A percentile compares a stretch with the other conserved stretches of the same genome.
phyloP scores from a whole-genome alignment of 1,140 invertebrate genomes.

The Drosophila funebris region DNA sequence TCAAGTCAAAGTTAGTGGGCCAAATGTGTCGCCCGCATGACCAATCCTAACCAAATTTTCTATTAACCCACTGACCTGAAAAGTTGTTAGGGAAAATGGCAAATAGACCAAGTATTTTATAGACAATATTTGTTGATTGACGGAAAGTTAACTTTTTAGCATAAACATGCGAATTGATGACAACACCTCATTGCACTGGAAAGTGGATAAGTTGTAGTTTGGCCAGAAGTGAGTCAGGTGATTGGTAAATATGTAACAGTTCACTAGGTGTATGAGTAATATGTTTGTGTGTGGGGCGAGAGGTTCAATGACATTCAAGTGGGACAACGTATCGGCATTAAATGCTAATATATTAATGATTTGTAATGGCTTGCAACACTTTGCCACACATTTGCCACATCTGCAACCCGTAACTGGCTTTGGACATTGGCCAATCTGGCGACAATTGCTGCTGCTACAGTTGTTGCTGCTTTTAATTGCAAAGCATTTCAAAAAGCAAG shows the following conservation, averaged over 20 bases:
- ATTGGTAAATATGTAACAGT: slow-evolving; percentile 33
- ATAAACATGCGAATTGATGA: slow-evolving; percentile 62
- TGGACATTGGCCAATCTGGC: slow-evolving; percentile 57
- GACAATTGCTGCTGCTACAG: slow-evolving; percentile 59
- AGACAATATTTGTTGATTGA: slow-evolving; percentile 4
- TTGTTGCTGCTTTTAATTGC: slow-evolving; percentile 65
- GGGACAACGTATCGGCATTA: slow-evolving; percentile 43
- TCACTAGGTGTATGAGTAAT: slow-evolving; percentile 56
- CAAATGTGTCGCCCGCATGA: slow-evolving; percentile 2
- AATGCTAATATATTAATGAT: slow-evolving; percentile 74
- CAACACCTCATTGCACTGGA: not conserved
- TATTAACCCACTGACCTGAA: slow-evolving; percentile 68
- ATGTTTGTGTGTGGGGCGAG: not conserved
- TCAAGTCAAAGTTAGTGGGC: slow-evolving; percentile 53
- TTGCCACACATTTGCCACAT: slow-evolving; percentile 15
- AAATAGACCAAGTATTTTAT: not conserved
- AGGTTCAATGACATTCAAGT: slow-evolving; percentile 65
- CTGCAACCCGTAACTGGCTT: slow-evolving; percentile 31
- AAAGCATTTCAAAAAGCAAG: slow-evolving; percentile 52
- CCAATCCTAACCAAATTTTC: slow-evolving; percentile 4
- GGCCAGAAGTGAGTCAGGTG: slow-evolving; percentile 27
- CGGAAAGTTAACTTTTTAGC: slow-evolving; percentile 53
- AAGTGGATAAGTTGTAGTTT: slow-evolving; percentile 5
- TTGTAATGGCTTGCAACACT: slow-evolving; percentile 66
- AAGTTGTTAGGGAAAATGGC: slow-evolving; percentile 56